phyloP scores from a whole-genome alignment of 2,888 invertebrate species.

The Phengaris alcon region DNA sequence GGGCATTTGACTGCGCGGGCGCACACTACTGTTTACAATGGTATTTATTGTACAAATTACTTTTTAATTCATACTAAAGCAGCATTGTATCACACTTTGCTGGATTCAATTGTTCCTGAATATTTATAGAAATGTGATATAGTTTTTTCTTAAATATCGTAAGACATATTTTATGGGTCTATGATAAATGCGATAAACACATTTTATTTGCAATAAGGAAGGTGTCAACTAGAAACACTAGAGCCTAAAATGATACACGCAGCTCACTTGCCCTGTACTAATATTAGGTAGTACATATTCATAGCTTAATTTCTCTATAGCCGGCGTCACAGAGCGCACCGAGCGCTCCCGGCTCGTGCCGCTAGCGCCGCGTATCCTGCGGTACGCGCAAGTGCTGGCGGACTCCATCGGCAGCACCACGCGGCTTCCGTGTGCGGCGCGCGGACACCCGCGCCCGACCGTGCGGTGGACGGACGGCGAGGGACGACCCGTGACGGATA shows the following conservation, averaged over 20 bases:
- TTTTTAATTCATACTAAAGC: no score
- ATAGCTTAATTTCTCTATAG: slow-evolving; percentile 45
- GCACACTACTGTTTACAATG: slow-evolving; percentile 77
- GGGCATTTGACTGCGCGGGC: slow-evolving; percentile 80
- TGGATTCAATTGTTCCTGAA: no score
- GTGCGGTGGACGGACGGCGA: slow-evolving; percentile 82
- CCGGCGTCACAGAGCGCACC: slow-evolving; percentile 51
- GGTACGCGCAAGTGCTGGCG: slow-evolving; percentile 76
- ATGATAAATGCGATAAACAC: no score
- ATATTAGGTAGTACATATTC: no score
- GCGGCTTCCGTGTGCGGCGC: slow-evolving; percentile 84
- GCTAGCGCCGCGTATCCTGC: slow-evolving; percentile 73
- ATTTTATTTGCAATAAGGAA: no score
- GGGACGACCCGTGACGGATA: slow-evolving; percentile 72
- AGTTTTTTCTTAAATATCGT: no score
- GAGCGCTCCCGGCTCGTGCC: slow-evolving; percentile 69
- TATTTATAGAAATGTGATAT: no score
- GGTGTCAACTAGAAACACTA: no score
- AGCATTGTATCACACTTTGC: no score
- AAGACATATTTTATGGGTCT: no score
- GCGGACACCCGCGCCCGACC: slow-evolving; percentile 82
- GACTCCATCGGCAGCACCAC: slow-evolving; percentile 81
- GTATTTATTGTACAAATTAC: slow-evolving; percentile 38
- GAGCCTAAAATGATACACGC: no score
- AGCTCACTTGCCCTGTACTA: no score